phyloP scores from a whole-genome alignment of 2,113 vertebrate genomes.

The Strigops habroptila region DNA sequence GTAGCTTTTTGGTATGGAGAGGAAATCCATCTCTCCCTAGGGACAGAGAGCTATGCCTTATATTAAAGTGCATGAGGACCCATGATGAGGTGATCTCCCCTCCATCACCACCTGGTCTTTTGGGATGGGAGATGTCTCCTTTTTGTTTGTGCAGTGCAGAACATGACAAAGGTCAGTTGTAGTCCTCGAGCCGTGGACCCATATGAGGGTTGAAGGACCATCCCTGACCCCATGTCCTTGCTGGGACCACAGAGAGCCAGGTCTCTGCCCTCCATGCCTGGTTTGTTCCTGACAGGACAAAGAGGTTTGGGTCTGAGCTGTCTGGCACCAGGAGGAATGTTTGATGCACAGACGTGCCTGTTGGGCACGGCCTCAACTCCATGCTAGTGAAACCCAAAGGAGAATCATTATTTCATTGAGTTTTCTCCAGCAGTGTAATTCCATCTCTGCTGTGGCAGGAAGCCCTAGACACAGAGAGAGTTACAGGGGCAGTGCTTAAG shows the following conservation, averaged over 20 bases:
- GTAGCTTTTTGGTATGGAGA: background rate
- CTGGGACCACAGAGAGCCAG: background rate
- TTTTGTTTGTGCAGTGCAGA: background rate
- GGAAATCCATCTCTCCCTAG: background rate
- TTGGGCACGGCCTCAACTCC: background rate
- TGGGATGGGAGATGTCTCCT: background rate
- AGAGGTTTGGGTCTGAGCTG: background rate
- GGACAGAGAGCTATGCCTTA: background rate
- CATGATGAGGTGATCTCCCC: background rate
- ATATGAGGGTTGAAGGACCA: background rate
- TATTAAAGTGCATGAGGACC: background rate
- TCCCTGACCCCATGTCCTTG: background rate
- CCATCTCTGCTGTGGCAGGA: constrained; percentile 24
- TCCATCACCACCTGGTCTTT: background rate
- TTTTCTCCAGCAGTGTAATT: constrained; percentile 31
- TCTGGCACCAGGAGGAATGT: background rate
- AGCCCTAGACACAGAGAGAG: background rate
- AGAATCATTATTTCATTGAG: constrained; percentile 56
- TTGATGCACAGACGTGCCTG: background rate
- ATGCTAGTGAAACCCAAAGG: constrained; percentile 46
- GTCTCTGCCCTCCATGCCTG: background rate
- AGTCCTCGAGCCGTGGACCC: background rate
- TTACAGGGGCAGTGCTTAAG: background rate
- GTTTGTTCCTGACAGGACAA: background rate
- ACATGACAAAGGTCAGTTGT: fast-evolving